Evolutionary conservation across 2,797 vertebrate species (phyloP).

Genomic region (Lates japonicus): DNA sequence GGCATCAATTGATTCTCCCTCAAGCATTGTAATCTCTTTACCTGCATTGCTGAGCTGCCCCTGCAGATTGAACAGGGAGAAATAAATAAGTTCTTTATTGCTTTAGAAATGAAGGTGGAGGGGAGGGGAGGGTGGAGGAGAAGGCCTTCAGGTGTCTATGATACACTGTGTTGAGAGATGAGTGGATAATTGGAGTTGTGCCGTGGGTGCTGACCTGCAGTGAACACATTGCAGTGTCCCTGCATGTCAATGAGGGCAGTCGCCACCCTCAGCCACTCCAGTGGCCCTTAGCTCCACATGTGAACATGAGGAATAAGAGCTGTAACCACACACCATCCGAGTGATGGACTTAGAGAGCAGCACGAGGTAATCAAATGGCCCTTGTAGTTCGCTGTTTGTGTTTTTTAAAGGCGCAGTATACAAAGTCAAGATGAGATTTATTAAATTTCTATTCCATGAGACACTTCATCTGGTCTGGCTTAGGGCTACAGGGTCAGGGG

Average conservation of each 20-base stretch:
- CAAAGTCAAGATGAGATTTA: conserved; percentile 75
- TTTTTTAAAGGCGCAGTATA: conserved; percentile 63
- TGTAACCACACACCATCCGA: conserved; percentile 27
- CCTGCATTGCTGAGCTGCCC: conserved; percentile 74
- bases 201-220: conserved; percentile 51
- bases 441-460: conserved; percentile 77
- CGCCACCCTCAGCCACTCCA: conserved; percentile 43
- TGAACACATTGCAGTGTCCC: conserved; percentile 46
- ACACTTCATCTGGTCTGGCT: conserved; percentile 78
- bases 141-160: conserved; percentile 68
- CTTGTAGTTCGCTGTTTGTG: conserved; percentile 44
- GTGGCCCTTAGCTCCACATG: conserved; percentile 23
- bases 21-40: conserved; percentile 84
- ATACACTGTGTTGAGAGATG: conserved; percentile 72
- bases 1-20: conserved; percentile 81
- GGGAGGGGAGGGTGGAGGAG: conserved; percentile 19
- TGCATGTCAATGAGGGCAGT: conserved; percentile 60
- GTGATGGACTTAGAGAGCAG: conserved; percentile 58
- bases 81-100: conserved; percentile 83
- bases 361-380: conserved; percentile 67
- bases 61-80: conserved; percentile 76
- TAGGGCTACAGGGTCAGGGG: conserved; percentile 62
- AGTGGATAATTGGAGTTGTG: conserved; percentile 78
- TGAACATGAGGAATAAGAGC: conserved; percentile 38
- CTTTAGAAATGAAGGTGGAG: conserved; percentile 69